Conservation (phyloP, 2,797 vertebrate species). For the Platalea minor region DNA sequence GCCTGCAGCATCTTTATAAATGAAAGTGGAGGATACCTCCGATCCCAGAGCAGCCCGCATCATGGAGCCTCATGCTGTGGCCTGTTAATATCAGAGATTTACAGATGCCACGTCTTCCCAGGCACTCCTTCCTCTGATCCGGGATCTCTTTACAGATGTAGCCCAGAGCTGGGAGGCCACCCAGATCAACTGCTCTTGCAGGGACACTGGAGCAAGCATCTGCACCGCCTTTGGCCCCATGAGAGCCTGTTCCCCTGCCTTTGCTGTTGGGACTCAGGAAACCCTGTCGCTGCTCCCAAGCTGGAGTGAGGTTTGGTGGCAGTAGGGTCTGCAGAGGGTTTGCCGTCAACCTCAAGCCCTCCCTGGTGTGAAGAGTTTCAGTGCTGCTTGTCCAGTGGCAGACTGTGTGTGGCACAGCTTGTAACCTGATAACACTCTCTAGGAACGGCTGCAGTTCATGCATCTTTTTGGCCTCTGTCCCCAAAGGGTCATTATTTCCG, state of each 20-base stretch:
- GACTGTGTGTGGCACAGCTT: neutral
- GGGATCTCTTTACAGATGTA: neutral
- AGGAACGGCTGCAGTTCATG: neutral
- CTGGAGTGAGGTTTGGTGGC: neutral
- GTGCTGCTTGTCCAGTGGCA: neutral
- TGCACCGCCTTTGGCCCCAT: neutral
- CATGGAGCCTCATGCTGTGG: neutral
- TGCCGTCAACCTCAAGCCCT: neutral
- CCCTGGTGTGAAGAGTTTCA: rapidly evolving
- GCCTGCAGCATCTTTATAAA: neutral
- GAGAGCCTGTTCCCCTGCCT: neutral
- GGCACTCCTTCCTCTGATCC: neutral
- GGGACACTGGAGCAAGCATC: neutral
- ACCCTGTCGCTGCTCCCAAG: neutral
- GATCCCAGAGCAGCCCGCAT: neutral
- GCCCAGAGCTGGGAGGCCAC: neutral
- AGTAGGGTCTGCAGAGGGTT: neutral
- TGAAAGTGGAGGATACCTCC: neutral
- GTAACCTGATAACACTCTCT: neutral
- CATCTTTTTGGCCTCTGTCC: neutral
- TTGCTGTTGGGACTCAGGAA: rapidly evolving
- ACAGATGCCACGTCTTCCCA: neutral
- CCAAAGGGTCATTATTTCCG: neutral
- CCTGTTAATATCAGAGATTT: neutral
- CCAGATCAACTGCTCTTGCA: rapidly evolving